Evolutionary conservation across 2,797 vertebrate species (phyloP), one percentile per base, ranked within the genome.

Genomic region (Hydrocynus forskahlii): DNA sequence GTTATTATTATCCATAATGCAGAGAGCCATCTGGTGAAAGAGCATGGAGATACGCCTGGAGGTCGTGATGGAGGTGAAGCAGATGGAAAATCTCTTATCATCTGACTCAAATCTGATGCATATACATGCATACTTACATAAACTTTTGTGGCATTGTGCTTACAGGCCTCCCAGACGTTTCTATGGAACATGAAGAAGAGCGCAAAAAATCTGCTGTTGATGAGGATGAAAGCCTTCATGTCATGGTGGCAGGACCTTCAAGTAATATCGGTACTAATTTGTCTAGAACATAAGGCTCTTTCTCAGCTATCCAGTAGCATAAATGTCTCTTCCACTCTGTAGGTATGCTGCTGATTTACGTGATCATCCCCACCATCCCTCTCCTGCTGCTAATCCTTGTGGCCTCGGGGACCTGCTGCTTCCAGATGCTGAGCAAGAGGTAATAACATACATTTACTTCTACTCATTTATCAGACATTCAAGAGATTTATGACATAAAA

Each of bases 281-380:
- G 50, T 2, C 5, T 2, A 29, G 29, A 67, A 45, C 23, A 6
- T 0, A 66, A 57, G n/a, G n/a, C 59, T 38, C 21, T 5, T 63
- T 38, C 35, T 57, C 7, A 5, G 38, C 76, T 69, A 14, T 25
- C 2, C n/a, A 23, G n/a, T n/a, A 52, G 38, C n/a, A 19, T 63
- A 29, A 23, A 60, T 23, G 5, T 83, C 16, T 79, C 1, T 43
- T 54, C n/a, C 2, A 7, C 25, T 72, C 54, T 79, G 86, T 88
- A 99, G 98, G 97, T 62, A 93, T 97, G 94, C 91, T 99, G 90
- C 90, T 99, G 92, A 95, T 99, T 86, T 99, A 98, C 70, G 94
- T 99, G 1, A 92, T 97, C 87, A 97, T 99, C 87, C 97, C 97
- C 59, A 97, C 97, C 16, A 97, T 99, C 88, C 97, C 98, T 0